Conservation (phyloP, 2,797 vertebrate genomes). For the Mus spretus region DNA sequence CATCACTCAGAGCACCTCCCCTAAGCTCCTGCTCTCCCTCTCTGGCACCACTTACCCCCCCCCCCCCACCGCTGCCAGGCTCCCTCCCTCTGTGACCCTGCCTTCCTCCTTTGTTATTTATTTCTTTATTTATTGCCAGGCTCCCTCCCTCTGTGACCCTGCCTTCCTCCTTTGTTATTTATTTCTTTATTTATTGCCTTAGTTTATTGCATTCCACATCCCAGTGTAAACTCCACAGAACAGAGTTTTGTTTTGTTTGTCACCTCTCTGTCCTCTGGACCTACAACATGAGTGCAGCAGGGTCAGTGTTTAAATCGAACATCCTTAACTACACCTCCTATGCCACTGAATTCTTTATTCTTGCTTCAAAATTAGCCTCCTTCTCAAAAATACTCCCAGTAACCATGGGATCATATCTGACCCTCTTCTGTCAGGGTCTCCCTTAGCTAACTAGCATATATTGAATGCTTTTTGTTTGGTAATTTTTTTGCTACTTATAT, state of each 20-base stretch:
- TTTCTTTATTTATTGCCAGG: background rate
- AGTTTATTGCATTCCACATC: background rate
- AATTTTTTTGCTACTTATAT: background rate
- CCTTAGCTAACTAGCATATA: conserved; percentile 16
- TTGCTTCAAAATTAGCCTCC: background rate
- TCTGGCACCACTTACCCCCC: background rate
- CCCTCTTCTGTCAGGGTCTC: background rate
- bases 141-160: background rate
- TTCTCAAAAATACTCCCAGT: conserved; percentile 9
- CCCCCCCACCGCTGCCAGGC: background rate
- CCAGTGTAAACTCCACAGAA: background rate
- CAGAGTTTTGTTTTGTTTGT: background rate
- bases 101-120: too few species aligned
- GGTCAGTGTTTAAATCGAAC: background rate
- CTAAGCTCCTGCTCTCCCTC: background rate
- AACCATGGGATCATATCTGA: background rate
- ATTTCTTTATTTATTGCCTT: background rate
- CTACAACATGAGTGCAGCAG: background rate
- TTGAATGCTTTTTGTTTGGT: background rate
- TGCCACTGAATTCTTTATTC: conserved; percentile 16
- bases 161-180: too few species aligned
- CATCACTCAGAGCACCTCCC: too few species aligned
- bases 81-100: background rate
- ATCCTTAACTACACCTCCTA: background rate
- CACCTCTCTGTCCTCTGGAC: background rate